Evolutionary conservation across 2,113 vertebrate genomes (phyloP).

Genomic region (Rissa tridactyla): DNA sequence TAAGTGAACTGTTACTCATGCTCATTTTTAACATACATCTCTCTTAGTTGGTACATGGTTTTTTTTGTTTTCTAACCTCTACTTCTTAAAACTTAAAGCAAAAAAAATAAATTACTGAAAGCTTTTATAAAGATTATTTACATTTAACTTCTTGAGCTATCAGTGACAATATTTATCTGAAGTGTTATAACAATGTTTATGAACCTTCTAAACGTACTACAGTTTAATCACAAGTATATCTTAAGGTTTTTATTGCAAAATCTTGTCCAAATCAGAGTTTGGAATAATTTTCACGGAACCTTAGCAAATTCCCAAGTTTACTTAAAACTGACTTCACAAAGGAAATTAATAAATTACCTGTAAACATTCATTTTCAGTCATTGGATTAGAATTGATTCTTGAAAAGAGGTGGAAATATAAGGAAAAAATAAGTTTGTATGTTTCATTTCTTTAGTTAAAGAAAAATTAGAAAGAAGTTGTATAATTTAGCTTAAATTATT

Average conservation of each 20-base stretch:
- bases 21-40: background rate
- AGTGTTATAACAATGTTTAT: background rate
- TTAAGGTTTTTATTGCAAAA: background rate
- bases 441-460: background rate
- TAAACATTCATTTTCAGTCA: background rate
- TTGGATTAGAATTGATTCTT: background rate
- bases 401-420: background rate
- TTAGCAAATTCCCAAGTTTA: background rate
- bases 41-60: background rate
- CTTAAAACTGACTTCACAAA: background rate
- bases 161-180: background rate
- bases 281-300: background rate
- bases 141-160: background rate
- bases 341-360: background rate
- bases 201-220: background rate
- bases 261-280: background rate
- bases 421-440: background rate
- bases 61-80: background rate
- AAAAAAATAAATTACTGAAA: background rate
- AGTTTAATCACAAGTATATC: background rate
- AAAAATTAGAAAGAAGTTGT: background rate
- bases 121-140: background rate
- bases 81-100: background rate
- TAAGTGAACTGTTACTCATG: background rate
- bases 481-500: background rate